phyloP scores from a whole-genome alignment of 2,888 invertebrate species.

The Pediacus dermestoides region DNA sequence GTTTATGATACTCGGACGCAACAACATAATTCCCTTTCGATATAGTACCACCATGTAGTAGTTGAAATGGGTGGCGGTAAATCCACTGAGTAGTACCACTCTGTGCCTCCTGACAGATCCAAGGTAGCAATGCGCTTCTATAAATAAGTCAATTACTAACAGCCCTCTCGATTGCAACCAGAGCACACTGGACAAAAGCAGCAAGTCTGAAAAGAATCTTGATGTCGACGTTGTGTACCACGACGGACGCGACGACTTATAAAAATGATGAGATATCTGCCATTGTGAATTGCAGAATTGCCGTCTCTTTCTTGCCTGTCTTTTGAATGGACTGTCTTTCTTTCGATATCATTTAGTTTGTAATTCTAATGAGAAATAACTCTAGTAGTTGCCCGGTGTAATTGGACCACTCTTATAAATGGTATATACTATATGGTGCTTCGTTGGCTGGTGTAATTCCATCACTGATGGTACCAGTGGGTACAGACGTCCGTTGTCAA shows the following conservation, averaged over 20 bases:
- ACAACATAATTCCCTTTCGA: too few species aligned
- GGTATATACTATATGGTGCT: too few species aligned
- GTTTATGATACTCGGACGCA: too few species aligned
- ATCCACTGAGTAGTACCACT: too few species aligned
- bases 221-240: slow-evolving; percentile 7
- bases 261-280: slow-evolving; percentile 40
- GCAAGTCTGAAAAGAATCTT: slow-evolving; percentile 5
- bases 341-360: slow-evolving; percentile 32
- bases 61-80: too few species aligned
- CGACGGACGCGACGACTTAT: slow-evolving; percentile 12
- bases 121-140: slow-evolving; percentile 7
- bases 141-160: slow-evolving; percentile 11
- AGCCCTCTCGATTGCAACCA: slow-evolving; percentile 3
- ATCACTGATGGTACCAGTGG: too few species aligned
- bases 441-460: too few species aligned
- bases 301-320: background rate
- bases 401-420: slow-evolving; percentile 11
- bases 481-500: too few species aligned
- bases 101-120: too few species aligned
- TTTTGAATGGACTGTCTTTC: background rate
- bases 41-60: too few species aligned
- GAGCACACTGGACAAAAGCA: slow-evolving; percentile 1
- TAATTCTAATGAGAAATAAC: slow-evolving; percentile 36
- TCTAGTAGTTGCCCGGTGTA: slow-evolving; percentile 10
- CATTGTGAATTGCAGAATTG: slow-evolving; percentile 27